These are phyloP conservation scores for Tupaia tana DNA, from an alignment of 2,113 vertebrate genomes.

Conservation along the genomic window DNA sequence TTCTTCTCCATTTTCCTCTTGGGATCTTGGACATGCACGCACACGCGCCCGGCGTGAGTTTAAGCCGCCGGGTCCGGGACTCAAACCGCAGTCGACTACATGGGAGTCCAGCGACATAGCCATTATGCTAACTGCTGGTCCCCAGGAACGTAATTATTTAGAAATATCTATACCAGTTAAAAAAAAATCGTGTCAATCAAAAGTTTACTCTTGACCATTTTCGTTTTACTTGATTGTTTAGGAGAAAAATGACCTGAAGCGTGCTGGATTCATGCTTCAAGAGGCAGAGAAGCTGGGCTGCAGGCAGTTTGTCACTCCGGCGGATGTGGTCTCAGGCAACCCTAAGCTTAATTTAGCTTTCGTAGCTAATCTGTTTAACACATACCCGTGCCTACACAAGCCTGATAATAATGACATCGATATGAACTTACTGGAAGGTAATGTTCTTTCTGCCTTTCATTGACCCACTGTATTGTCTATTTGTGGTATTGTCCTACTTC, in stretches of 20 bases:
- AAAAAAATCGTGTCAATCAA: conserved; percentile 3
- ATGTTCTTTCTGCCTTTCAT: conserved; percentile 62
- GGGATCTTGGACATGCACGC: too few relatives aligned
- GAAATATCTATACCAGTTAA: not conserved
- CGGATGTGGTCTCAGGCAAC: conserved; percentile 95
- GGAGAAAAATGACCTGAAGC: conserved; percentile 91
- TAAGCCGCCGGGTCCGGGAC: too few relatives aligned
- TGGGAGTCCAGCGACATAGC: too few relatives aligned
- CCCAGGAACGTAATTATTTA: not conserved
- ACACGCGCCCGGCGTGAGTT: too few relatives aligned
- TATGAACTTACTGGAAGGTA: conserved; percentile 92
- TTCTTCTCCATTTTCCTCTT: too few relatives aligned
- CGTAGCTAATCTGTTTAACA: conserved; percentile 98
- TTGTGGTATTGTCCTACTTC: not conserved
- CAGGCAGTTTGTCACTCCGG: conserved; percentile 96
- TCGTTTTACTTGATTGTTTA: conserved; percentile 47
- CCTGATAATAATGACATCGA: conserved; percentile 87
- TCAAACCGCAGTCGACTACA: too few relatives aligned
- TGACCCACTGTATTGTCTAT: not conserved
- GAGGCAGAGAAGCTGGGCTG: conserved; percentile 96
- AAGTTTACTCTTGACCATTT: conserved; percentile 51
- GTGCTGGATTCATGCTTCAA: conserved; percentile 95
- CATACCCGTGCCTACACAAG: conserved; percentile 90
- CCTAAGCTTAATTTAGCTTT: conserved; percentile 98
- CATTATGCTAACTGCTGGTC: too few relatives aligned